phyloP scores from a whole-genome alignment of 2,113 vertebrate genomes.

The Xiphorhynchus elegans region DNA sequence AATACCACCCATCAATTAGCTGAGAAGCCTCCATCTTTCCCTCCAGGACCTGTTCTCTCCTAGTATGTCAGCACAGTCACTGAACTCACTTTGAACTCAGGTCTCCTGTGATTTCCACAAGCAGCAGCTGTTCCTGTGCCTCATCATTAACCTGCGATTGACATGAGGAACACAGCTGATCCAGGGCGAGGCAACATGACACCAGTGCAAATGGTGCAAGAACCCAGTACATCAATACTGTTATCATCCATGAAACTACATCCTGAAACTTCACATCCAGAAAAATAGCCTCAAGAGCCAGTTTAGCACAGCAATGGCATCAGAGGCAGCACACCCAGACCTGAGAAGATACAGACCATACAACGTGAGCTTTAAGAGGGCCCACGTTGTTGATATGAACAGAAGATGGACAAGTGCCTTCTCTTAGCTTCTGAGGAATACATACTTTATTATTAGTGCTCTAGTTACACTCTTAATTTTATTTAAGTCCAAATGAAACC shows the following conservation, averaged over 20 bases:
- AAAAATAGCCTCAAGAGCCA: neutral
- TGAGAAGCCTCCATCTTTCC: neutral
- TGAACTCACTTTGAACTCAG: neutral
- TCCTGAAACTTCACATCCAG: neutral
- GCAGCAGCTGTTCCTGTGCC: neutral
- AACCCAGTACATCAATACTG: accelerated
- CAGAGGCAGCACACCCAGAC: neutral
- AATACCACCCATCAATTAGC: neutral
- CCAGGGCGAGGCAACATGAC: accelerated
- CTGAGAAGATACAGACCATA: neutral
- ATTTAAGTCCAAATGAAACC: neutral
- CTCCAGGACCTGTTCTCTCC: neutral
- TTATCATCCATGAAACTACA: neutral
- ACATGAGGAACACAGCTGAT: neutral
- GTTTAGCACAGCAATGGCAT: neutral
- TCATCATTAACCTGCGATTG: accelerated
- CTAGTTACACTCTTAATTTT: neutral
- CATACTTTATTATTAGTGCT: neutral
- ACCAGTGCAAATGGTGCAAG: neutral
- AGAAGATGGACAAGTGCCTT: neutral
- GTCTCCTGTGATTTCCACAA: neutral
- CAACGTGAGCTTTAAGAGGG: neutral
- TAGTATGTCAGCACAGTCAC: neutral
- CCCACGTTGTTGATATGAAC: neutral
- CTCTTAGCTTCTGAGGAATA: neutral